These are phyloP conservation scores for Apamea anceps DNA, from an alignment of 2,888 invertebrate genomes.

Conservation along the genomic window DNA sequence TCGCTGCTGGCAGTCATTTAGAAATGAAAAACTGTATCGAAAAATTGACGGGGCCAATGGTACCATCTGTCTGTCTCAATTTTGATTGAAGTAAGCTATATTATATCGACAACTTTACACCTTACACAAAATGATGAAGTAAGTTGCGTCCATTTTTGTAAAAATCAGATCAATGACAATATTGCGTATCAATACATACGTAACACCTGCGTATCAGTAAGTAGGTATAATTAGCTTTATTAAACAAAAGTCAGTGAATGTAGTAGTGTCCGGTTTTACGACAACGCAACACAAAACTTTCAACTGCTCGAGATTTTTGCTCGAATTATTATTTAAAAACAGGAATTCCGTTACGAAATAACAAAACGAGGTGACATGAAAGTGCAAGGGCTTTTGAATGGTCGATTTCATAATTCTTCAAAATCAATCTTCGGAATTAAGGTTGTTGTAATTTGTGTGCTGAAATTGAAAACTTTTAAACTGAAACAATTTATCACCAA, in stretches of 20 bases:
- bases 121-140: background rate
- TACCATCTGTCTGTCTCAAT: background rate
- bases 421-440: constrained; percentile 49
- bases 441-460: background rate
- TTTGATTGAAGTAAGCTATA: background rate
- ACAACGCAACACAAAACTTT: constrained; percentile 66
- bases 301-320: constrained; percentile 65
- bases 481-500: background rate
- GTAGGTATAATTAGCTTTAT: constrained; percentile 53
- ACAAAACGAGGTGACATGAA: constrained; percentile 69
- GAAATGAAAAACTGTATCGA: background rate
- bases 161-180: constrained; percentile 34
- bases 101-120: background rate
- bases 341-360: constrained; percentile 71
- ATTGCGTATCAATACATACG: constrained; percentile 2
- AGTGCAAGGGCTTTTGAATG: constrained; percentile 72
- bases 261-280: constrained; percentile 61
- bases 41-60: background rate
- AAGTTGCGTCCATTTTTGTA: background rate
- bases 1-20: background rate
- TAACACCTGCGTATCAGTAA: constrained; percentile 29
- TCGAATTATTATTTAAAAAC: constrained; percentile 65
- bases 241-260: constrained; percentile 68
- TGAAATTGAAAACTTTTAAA: background rate
- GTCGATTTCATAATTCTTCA: constrained; percentile 64